A percentile compares a stretch with the other conserved stretches of the same genome.
Evolutionary conservation across 2,113 vertebrate genomes (phyloP).

Genomic region (Leptobrachium ailaonicum): DNA sequence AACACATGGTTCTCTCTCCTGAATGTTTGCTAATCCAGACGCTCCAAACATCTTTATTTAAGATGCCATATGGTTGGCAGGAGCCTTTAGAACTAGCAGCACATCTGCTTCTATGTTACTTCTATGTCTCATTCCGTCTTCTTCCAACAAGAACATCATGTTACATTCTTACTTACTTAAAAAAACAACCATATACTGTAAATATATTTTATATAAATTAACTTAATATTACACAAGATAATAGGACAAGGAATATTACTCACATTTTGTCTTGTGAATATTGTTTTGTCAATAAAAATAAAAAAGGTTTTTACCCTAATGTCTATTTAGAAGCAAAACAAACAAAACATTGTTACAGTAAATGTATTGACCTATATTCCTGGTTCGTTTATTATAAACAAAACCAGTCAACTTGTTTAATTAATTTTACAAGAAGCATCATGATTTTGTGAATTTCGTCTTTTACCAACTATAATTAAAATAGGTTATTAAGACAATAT

Average conservation of each 20-base stretch:
- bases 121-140: slow-evolving; percentile 78
- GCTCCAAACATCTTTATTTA: slow-evolving; percentile 94
- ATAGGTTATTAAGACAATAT: too few species aligned
- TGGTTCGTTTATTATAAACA: too few species aligned
- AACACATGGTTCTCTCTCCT: slow-evolving; percentile 91
- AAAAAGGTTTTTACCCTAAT: too few species aligned
- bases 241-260: background rate
- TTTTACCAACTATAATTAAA: too few species aligned
- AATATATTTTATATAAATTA: slow-evolving; percentile 36
- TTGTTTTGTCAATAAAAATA: too few species aligned
- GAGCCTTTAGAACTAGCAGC: slow-evolving; percentile 98
- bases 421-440: too few species aligned
- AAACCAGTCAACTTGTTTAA: too few species aligned
- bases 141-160: slow-evolving; percentile 68
- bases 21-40: slow-evolving; percentile 90
- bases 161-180: slow-evolving; percentile 58
- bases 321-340: too few species aligned
- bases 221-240: slow-evolving; percentile 30
- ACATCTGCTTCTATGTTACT: slow-evolving; percentile 97
- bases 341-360: too few species aligned
- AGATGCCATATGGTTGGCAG: slow-evolving; percentile 97
- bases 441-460: too few species aligned
- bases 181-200: slow-evolving; percentile 54
- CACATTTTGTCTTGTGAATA: too few species aligned
- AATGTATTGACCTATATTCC: too few species aligned